Percentiles rank a stretch among this genome's conserved stretches.
phyloP scores from a whole-genome alignment of 2,113 vertebrate genomes.

The Felis chaus region DNA sequence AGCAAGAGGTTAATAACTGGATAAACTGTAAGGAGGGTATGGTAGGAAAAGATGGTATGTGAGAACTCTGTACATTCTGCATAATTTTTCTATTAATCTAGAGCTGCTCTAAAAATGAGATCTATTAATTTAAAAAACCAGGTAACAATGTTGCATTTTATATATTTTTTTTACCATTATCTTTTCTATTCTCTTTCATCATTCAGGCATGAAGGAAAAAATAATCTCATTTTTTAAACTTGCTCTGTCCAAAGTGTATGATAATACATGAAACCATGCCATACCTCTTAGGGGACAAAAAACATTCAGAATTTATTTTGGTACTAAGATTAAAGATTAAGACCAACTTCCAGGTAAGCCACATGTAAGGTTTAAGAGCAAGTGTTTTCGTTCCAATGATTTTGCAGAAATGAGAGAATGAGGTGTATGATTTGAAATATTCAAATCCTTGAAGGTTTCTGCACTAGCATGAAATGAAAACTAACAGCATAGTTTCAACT shows the following conservation, averaged over 20 bases:
- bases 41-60: not conserved
- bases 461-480: constrained; percentile 79
- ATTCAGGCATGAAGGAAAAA: constrained; percentile 41
- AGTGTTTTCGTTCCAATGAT: constrained; percentile 78
- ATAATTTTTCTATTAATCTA: not conserved
- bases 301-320: constrained; percentile 50
- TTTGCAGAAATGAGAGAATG: constrained; percentile 74
- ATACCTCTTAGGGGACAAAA: constrained; percentile 33
- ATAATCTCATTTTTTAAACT: constrained; percentile 53
- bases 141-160: not conserved
- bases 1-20: not conserved
- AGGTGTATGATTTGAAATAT: constrained; percentile 64
- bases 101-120: not conserved
- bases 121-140: not conserved
- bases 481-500: constrained; percentile 83
- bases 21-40: not conserved
- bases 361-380: constrained; percentile 60
- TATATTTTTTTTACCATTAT: not conserved
- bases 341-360: constrained; percentile 50
- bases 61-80: not conserved
- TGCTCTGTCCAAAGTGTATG: not conserved
- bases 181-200: constrained; percentile 77
- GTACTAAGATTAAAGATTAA: constrained; percentile 44
- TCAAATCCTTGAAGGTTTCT: constrained; percentile 65
- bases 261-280: constrained; percentile 57